These are phyloP conservation scores for Cladopsammia gracilis DNA, from an alignment of 64 coral and sea anemone species.

Conservation along the genomic window DNA sequence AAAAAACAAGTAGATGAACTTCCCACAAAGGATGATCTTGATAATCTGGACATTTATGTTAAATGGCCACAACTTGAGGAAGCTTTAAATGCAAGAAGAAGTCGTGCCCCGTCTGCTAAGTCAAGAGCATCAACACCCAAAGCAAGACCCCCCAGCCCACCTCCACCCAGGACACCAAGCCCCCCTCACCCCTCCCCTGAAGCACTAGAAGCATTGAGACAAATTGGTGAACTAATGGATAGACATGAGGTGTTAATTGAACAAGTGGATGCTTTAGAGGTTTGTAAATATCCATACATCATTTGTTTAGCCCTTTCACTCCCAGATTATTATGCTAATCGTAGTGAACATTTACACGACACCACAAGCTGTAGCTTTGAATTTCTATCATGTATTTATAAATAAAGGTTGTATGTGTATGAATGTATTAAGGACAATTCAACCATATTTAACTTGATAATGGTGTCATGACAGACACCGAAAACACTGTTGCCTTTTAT, in stretches of 20 bases:
- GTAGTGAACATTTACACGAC: too few species aligned
- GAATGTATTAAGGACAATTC: too few species aligned
- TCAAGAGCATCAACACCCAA: constrained; percentile 68
- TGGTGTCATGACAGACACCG: too few species aligned
- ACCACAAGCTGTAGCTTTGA: too few species aligned
- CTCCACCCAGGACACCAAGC: constrained; percentile 76
- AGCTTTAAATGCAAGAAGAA: constrained; percentile 79
- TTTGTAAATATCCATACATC: background rate
- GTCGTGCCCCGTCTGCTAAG: constrained; percentile 52
- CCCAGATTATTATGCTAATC: too few species aligned
- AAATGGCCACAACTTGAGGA: constrained; percentile 96
- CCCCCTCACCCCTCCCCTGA: constrained; percentile 77
- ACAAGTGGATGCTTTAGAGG: constrained; percentile 80
- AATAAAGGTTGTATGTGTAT: too few species aligned
- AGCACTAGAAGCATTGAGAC: constrained; percentile 83
- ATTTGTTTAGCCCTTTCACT: background rate
- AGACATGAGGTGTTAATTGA: constrained; percentile 75
- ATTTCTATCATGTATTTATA: too few species aligned
- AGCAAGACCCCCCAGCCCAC: constrained; percentile 51
- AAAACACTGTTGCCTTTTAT: too few species aligned
- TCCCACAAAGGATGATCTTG: constrained; percentile 85
- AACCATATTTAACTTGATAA: too few species aligned
- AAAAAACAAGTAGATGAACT: constrained; percentile 80
- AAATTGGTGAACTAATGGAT: constrained; percentile 90
- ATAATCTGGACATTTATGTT: constrained; percentile 88